Base-by-base conservation (phyloP, 2,888 invertebrate species). In the Serrognathus titanus region DNA sequence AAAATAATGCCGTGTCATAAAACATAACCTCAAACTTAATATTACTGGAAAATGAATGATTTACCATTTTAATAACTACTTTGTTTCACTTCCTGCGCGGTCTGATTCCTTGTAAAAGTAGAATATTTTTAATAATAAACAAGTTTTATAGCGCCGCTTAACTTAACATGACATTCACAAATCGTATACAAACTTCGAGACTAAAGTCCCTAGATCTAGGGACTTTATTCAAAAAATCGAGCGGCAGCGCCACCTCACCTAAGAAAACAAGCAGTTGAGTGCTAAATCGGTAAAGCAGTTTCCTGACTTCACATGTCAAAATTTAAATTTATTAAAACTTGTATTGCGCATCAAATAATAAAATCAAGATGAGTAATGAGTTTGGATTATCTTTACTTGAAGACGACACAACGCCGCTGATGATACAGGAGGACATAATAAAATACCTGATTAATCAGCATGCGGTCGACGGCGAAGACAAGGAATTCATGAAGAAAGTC, bases 391-490 rank as follows among this genome's bases (percentile, higher is more conserved):
- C 24, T 31, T 31, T 31, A 7, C 24, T 31, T 1, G 58, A 54
- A 9, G 54, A 53, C 7, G 58, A 58, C 41, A 46, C 53, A n/a
- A 24, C 16, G 8, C 58, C 54, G 9, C 43, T 58, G 10, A 51
- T 48, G 4, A 37, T 58, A 9, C 45, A 58, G n/a, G 61, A 60
- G 38, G 63, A 62, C 24, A 62, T 64, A 12, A 36, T 63, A 36
- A 55, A 58, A 43, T 64, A 64, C 35, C 38, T 64, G 38, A 48
- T 55, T 36, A 51, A 51, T 37, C 58, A 60, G 40, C 58, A 60
- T n/a, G 47, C 43, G 7, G 3, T 51, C 2, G 11, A 9, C 8
- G 55, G 13, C 2, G 62, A 57, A 9, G 51, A 55, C 9, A 41
- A 48, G 12, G 50, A 48, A 13, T 40, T 48, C 11, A 13, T 49